Percentiles rank a stretch among this genome's conserved stretches.
Conservation (phyloP, 2,113 vertebrate genomes). For the Toxotes jaculatrix region DNA sequence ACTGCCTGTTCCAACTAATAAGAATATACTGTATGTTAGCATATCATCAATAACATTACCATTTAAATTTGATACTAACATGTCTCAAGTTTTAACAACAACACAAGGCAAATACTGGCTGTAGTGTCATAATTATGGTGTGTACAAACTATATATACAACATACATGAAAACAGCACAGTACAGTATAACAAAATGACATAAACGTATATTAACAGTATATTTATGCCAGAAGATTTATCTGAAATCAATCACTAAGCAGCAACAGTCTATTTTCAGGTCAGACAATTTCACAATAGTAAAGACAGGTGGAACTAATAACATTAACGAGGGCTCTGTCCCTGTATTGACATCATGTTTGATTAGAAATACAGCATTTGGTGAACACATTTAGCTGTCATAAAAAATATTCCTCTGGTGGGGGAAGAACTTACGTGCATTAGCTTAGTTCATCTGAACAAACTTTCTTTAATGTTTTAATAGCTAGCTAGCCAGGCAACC, state of each 20-base stretch:
- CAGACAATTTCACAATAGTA: too few species aligned
- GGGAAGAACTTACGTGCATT: background rate
- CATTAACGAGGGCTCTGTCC: background rate
- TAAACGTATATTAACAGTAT: too few species aligned
- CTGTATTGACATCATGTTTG: background rate
- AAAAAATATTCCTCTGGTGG: too few species aligned
- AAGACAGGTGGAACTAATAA: background rate
- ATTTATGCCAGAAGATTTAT: too few species aligned
- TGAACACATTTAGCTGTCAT: background rate
- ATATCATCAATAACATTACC: background rate
- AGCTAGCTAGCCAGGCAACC: too few species aligned
- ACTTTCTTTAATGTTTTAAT: too few species aligned
- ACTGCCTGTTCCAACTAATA: slow-evolving; percentile 87
- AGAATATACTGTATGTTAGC: slow-evolving; percentile 23
- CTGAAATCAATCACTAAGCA: too few species aligned
- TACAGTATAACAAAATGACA: too few species aligned
- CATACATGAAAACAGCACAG: too few species aligned
- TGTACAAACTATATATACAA: too few species aligned
- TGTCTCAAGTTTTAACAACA: background rate
- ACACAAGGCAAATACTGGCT: background rate
- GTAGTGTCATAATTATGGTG: too few species aligned
- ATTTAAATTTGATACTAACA: background rate
- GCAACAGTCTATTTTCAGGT: too few species aligned
- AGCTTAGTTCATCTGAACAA: background rate
- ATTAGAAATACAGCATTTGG: background rate